These are phyloP conservation scores for Sebastes glaucus DNA, from an alignment of 2,797 vertebrate species.

Conservation along the genomic window DNA sequence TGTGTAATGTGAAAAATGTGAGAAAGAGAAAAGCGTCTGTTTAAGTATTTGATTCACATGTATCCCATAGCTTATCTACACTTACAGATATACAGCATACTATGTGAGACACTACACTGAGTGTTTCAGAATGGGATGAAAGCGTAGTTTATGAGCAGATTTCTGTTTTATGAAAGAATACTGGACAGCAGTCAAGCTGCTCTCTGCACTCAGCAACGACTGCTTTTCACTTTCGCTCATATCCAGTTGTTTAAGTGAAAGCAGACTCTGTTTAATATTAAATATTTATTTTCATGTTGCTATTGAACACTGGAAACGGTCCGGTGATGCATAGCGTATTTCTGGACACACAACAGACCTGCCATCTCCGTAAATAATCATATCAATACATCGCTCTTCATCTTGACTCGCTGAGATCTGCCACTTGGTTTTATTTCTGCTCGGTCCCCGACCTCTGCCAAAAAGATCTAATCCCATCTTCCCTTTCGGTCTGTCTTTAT, in stretches of 20 bases:
- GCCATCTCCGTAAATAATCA: slow-evolving; percentile 45
- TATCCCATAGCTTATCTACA: background rate
- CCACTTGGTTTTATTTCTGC: slow-evolving; percentile 26
- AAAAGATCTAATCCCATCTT: slow-evolving; percentile 48
- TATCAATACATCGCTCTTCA: slow-evolving; percentile 1
- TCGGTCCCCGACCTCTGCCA: slow-evolving; percentile 16
- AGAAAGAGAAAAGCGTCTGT: background rate
- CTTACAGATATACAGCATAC: background rate
- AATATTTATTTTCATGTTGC: slow-evolving; percentile 44
- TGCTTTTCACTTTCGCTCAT: slow-evolving; percentile 28
- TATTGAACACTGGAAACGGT: slow-evolving; percentile 25
- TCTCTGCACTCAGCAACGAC: slow-evolving; percentile 28
- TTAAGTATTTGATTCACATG: background rate
- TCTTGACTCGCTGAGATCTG: background rate
- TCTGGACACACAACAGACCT: slow-evolving; percentile 29
- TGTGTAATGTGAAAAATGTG: background rate
- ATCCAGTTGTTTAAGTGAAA: slow-evolving; percentile 42
- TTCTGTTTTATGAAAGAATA: slow-evolving; percentile 41
- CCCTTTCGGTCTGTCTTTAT: slow-evolving; percentile 14
- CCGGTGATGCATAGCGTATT: slow-evolving; percentile 1
- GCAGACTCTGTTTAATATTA: slow-evolving; percentile 33
- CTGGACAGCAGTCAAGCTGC: slow-evolving; percentile 46
- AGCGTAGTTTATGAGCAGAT: slow-evolving; percentile 32
- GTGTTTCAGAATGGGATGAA: background rate
- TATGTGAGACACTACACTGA: background rate